Conservation (phyloP, 1,140 invertebrate species). For the Aphelenchoides fujianensis region DNA sequence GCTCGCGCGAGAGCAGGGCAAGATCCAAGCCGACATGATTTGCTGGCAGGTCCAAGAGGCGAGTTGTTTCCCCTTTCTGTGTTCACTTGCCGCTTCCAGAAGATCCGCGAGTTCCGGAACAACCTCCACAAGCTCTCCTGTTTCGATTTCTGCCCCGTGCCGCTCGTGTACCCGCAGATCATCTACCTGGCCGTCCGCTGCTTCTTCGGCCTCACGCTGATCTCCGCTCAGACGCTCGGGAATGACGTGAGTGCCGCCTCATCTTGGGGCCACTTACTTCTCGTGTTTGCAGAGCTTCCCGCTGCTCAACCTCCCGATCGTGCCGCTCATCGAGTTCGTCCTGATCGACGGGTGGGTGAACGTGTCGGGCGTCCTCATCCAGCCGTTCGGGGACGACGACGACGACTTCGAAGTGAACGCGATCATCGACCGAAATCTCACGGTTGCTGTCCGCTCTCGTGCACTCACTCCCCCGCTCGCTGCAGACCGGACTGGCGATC, state of each 20-base stretch:
- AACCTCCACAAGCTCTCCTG: constrained; percentile 8
- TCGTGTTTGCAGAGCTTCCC: background rate
- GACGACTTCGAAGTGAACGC: constrained; percentile 31
- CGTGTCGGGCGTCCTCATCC: constrained; percentile 45
- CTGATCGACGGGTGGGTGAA: constrained; percentile 53
- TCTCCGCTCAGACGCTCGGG: constrained; percentile 39
- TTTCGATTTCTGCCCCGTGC: no score
- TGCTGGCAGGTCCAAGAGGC: constrained; percentile 21
- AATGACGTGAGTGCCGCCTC: constrained; percentile 2
- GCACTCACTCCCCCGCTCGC: background rate
- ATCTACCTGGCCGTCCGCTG: constrained; percentile 46
- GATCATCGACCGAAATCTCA: background rate
- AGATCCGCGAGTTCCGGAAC: constrained; percentile 28
- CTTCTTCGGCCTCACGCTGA: constrained; percentile 42
- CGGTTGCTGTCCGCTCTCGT: background rate
- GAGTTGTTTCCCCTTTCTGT: background rate
- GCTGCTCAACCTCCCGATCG: constrained; percentile 39
- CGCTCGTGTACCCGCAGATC: constrained; percentile 47
- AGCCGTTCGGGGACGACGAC: constrained; percentile 48
- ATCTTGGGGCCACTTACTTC: background rate
- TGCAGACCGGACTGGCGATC: background rate
- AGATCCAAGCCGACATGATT: background rate
- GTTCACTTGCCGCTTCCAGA: constrained; percentile 5
- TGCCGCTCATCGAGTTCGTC: constrained; percentile 44
- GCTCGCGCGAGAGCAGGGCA: background rate